Base-by-base conservation (phyloP, 2,888 invertebrate species). In the Eupelmus urozonus region DNA sequence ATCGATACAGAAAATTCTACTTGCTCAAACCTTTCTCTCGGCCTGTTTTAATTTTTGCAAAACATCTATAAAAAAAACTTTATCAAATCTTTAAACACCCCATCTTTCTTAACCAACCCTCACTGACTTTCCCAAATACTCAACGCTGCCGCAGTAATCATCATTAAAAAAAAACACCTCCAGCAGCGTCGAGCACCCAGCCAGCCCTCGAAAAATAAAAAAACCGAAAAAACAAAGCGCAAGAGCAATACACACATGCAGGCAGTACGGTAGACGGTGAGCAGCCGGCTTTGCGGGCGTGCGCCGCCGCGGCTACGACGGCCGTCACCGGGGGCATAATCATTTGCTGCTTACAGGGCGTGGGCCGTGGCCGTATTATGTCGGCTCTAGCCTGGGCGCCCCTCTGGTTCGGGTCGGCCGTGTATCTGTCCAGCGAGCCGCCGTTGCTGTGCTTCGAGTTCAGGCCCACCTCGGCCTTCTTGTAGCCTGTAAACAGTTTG, bases 401-500 rank as follows among this genome's bases (percentile, higher is more conserved):
- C 87, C 94, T 92, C 84, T 94, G 94, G 91, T 95, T 95, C 25
- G 95, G 96, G 90, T 96, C 96, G 76, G 95, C 94, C 0, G 95
- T 94, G 88, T 96, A 96, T 81, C 95, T 92, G 79, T 95, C 93
- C 84, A 91, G 89, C 53, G 90, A 89, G 62, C 90, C 89, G 57
- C 90, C 90, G 85, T 92, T 92, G 82, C 90, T 90, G 83, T 88
- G 87, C 80, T 89, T 90, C 51, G 88, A 87, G 83, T 85, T 88
- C 82, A 86, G 82, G 76, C 83, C 88, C 42, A 85, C 86, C 70
- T 87, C 88, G 62, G 88, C 88, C 86, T 88, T 90, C 85, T 87
- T 90, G 85, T 86, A 90, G 85, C 88, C 91, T 91, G 63, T n/a
- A 51, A 34, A 34, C 3, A 34, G 34, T 3, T 34, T 3, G 34